These are phyloP conservation scores for Columba janthina DNA, from an alignment of 2,113 vertebrate species.

Conservation along the genomic window DNA sequence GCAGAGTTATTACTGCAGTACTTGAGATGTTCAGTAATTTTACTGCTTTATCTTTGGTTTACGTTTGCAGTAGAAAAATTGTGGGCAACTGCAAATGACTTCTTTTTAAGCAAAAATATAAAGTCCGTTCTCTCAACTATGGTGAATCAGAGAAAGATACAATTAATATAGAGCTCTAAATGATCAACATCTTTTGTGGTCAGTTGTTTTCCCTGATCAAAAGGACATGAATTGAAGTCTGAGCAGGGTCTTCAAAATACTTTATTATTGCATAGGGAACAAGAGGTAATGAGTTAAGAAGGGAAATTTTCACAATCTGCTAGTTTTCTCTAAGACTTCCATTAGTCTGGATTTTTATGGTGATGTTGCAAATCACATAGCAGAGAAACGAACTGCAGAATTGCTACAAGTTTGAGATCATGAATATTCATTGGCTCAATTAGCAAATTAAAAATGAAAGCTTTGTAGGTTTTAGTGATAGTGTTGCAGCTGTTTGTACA, in stretches of 20 bases:
- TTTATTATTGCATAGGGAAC: neutral
- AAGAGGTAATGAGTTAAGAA: neutral
- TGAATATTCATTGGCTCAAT: slow-evolving; percentile 28
- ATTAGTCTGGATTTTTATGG: slow-evolving; percentile 8
- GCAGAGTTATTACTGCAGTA: neutral
- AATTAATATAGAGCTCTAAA: neutral
- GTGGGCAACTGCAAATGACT: neutral
- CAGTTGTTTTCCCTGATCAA: neutral
- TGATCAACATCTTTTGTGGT: neutral
- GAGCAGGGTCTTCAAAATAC: neutral
- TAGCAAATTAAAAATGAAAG: slow-evolving; percentile 6
- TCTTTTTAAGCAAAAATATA: neutral
- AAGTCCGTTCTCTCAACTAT: neutral
- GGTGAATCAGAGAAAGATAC: neutral
- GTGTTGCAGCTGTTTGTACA: slow-evolving; percentile 2
- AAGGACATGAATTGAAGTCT: neutral
- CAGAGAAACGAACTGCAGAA: neutral
- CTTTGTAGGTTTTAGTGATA: neutral
- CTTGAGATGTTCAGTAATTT: neutral
- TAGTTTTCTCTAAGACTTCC: neutral
- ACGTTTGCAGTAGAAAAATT: neutral
- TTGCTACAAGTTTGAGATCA: neutral
- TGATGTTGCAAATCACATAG: neutral
- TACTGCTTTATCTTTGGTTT: neutral
- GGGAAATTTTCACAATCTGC: neutral